A percentile compares a stretch with the other conserved stretches of the same genome.
Conservation (phyloP, 2,888 invertebrate genomes). For the Doris montereyensis region DNA sequence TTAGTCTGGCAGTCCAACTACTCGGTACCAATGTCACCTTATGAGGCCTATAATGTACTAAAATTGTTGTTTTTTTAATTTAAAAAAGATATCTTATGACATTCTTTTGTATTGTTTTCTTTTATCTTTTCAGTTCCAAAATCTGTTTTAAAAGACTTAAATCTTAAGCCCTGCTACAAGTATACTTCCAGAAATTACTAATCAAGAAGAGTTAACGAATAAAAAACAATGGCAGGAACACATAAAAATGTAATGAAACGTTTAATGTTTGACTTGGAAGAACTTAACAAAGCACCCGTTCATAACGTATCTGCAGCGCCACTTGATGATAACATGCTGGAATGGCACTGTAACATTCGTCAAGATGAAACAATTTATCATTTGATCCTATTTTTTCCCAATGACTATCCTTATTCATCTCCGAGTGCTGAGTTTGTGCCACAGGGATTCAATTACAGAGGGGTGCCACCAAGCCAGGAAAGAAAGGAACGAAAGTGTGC, state of each 20-base stretch:
- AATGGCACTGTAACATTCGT: slow-evolving; percentile 67
- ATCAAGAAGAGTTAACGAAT: no score
- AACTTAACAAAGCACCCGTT: slow-evolving; percentile 57
- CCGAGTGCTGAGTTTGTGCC: slow-evolving; percentile 67
- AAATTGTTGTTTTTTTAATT: no score
- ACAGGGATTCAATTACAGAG: slow-evolving; percentile 57
- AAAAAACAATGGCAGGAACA: neutral
- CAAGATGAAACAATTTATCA: slow-evolving; percentile 62
- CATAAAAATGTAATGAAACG: slow-evolving; percentile 61
- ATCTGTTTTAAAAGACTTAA: no score
- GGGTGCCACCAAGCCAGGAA: slow-evolving; percentile 64
- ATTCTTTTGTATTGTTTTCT: no score
- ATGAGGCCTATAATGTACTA: no score
- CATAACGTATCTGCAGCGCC: slow-evolving; percentile 63
- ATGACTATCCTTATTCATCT: slow-evolving; percentile 61
- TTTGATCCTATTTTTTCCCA: slow-evolving; percentile 59
- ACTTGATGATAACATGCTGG: slow-evolving; percentile 62
- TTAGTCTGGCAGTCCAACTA: no score
- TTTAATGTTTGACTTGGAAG: slow-evolving; percentile 57
- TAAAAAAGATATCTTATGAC: no score
- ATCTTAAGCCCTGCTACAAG: no score
- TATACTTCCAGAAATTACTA: no score
- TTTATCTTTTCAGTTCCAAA: no score
- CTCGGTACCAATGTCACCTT: no score
- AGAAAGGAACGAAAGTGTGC: slow-evolving; percentile 61